phyloP scores from a whole-genome alignment of 2,113 vertebrate species.

The Microtus ochrogaster region DNA sequence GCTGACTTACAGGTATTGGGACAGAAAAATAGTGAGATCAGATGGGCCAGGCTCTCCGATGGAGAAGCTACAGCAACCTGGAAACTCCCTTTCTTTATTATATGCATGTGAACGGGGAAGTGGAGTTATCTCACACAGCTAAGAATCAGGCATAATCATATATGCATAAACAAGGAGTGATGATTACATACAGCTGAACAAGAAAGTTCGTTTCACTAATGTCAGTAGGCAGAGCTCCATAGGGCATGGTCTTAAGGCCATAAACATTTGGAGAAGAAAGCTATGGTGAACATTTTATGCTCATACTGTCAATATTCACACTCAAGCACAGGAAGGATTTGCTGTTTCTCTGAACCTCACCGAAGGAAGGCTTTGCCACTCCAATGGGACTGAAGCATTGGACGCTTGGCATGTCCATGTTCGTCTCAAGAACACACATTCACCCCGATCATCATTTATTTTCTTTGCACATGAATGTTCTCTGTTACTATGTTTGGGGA shows the following conservation, averaged over 20 bases:
- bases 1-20: neutral
- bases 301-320: neutral
- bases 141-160: neutral
- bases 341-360: neutral
- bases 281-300: neutral
- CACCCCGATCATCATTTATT: neutral
- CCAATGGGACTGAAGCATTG: neutral
- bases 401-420: neutral
- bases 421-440: neutral
- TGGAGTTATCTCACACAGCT: neutral
- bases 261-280: neutral
- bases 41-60: neutral
- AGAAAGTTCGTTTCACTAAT: neutral
- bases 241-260: neutral
- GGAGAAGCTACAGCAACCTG: neutral
- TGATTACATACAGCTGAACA: neutral
- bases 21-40: neutral
- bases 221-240: neutral
- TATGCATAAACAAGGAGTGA: neutral
- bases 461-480: neutral
- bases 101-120: neutral
- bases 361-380: neutral
- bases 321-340: neutral
- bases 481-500: conserved; percentile 8
- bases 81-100: neutral